Conservation (phyloP, 2,113 vertebrate genomes). For the Apistogramma diplotaenia region DNA sequence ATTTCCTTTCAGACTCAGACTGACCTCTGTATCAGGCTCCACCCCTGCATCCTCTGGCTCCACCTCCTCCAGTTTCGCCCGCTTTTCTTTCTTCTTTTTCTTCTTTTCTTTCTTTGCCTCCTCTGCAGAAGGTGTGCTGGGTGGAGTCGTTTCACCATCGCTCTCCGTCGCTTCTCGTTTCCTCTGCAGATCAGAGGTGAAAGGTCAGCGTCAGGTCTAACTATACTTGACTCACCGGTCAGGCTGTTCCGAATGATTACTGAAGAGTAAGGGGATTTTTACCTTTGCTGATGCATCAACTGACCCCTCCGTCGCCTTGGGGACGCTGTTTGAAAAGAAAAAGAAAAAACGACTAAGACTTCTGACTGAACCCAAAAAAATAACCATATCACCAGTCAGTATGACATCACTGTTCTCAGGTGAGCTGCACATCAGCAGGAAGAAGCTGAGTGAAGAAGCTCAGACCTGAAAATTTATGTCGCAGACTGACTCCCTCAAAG, state of each 20-base stretch:
- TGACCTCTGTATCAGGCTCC: slow-evolving; percentile 31
- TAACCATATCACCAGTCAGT: neutral
- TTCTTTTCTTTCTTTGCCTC: slow-evolving; percentile 54
- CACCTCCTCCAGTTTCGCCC: neutral
- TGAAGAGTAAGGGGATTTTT: neutral
- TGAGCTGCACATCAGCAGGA: slow-evolving; percentile 2
- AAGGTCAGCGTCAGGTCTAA: neutral
- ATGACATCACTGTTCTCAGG: slow-evolving; percentile 21
- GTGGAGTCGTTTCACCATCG: neutral
- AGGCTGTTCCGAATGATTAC: neutral
- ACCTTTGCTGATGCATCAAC: slow-evolving; percentile 39
- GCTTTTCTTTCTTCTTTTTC: slow-evolving; percentile 63
- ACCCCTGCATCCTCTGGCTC: neutral
- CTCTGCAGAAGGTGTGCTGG: neutral
- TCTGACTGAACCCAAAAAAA: neutral
- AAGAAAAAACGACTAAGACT: neutral
- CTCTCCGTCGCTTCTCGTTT: slow-evolving; percentile 46
- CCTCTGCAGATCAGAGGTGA: slow-evolving; percentile 49
- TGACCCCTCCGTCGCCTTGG: neutral
- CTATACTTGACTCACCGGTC: neutral
- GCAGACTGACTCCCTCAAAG: slow-evolving; percentile 68
- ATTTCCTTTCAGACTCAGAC: neutral
- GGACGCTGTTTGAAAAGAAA: slow-evolving; percentile 3
- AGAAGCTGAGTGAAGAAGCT: neutral
- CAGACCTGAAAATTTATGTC: slow-evolving; percentile 32